Percentiles rank a stretch among this genome's conserved stretches.
phyloP scores from a whole-genome alignment of 2,888 invertebrate species.

The Liposcelis brunnea region DNA sequence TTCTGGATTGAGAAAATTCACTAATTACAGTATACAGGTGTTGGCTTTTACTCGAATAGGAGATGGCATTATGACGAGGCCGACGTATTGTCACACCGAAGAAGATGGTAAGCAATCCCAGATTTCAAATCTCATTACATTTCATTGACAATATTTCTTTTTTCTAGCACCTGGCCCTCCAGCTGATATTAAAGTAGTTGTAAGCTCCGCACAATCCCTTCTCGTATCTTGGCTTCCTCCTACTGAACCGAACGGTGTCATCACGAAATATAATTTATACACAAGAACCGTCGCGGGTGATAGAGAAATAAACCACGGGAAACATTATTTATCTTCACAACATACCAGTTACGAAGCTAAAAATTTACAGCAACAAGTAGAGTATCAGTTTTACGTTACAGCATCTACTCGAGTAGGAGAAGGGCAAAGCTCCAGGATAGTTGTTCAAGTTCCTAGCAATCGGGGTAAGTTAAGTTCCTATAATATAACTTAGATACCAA shows the following conservation, averaged over 20 bases:
- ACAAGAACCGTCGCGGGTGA: constrained; percentile 45
- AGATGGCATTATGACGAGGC: constrained; percentile 48
- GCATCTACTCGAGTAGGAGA: constrained; percentile 62
- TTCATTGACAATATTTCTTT: too few species aligned
- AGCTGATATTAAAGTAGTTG: constrained; percentile 60
- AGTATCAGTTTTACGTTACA: constrained; percentile 64
- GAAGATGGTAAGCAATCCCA: constrained; percentile 50
- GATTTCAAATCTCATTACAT: too few species aligned
- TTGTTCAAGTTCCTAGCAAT: constrained; percentile 44
- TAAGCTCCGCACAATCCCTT: constrained; percentile 53
- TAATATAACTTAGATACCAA: constrained; percentile 2
- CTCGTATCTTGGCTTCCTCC: constrained; percentile 66
- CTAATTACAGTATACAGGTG: constrained; percentile 68
- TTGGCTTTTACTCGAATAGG: constrained; percentile 62
- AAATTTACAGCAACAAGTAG: constrained; percentile 46
- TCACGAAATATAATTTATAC: constrained; percentile 57
- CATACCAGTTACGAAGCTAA: constrained; percentile 48
- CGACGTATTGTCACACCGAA: constrained; percentile 55
- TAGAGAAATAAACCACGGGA: constrained; percentile 44
- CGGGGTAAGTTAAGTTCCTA: constrained; percentile 34
- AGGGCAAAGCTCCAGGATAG: constrained; percentile 51
- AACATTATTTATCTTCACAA: constrained; percentile 43
- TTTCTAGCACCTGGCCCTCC: constrained; percentile 57
- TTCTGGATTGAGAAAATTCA: constrained; percentile 51
- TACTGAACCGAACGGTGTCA: constrained; percentile 52